Base-by-base conservation (phyloP, 2,797 vertebrate species). In the Scleropages formosus region DNA sequence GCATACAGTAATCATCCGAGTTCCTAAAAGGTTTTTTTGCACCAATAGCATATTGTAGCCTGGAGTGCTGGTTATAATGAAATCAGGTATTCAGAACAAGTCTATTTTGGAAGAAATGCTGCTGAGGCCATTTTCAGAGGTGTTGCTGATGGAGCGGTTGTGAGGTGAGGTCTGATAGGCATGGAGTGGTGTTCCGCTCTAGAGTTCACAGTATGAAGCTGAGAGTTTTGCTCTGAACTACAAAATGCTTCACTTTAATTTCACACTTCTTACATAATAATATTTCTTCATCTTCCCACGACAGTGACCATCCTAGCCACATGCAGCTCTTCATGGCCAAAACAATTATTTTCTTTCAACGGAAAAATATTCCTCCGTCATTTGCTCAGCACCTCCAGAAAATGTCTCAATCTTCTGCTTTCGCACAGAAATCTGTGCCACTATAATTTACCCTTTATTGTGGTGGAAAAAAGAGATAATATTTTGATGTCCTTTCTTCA, bases 151-250 rank as follows among this genome's bases (percentile, higher is more conserved):
- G 81, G 67, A 20, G 26, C 79, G 20, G 24, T 47, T 68, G 74
- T 44, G 39, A 82, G 81, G 51, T 56, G 77, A 58, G 80, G 53
- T 49, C 69, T 71, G 69, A 81, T 68, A 77, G 78, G 70, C 67
- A 75, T 79, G 59, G 65, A 73, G 69, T 77, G 78, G 0, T 47
- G 74, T 75, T 65, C 26, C 16, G 10, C 3, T 2, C 15, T 62
- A 56, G 62, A 4, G 24, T 75, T 61, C 65, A 73, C 26, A 56
- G 73, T 66, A 66, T 20, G 56, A 73, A 39, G 71, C 53, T 8
- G 26, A 75, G 59, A 15, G 80, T n/a, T 63, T 20, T 51, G 24
- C 39, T 77, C 67, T 64, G 67, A 66, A 72, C 46, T 47, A 58
- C 72, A 16, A 39, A 8, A n/a, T 0, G 0, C 60, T 4, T 27